Evolutionary conservation across 2,888 invertebrate genomes (phyloP), one percentile per base, ranked within the genome.

Genomic region (Alitta virens): DNA sequence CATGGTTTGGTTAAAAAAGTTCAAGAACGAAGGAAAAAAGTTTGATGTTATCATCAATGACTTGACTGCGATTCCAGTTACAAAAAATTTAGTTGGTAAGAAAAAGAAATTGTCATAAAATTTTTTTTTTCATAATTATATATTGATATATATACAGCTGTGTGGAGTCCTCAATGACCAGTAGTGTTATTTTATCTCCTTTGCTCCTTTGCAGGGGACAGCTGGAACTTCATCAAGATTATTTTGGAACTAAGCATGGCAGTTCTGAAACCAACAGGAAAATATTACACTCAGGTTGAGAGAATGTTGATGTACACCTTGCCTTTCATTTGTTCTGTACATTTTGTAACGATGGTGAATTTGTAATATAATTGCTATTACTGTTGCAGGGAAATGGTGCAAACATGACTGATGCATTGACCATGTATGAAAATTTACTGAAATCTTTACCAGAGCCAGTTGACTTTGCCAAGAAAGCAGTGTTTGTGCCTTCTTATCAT

Each of bases 11-110:
- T 85, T 96, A 68, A 86, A 86, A 50, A 89, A 91, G 68, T 92
- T 90, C 81, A 88, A 90, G 16, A 63, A 66, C 21, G 69, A 72
- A 12, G 89, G 89, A n/a, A 87, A 87, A 72, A 89, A 89, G 75
- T 94, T 94, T 74, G 95, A 95, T 84, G 94, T 90, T 76, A 89
- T 95, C 33, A 94, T 96, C 78, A 94, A 93, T 1, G 95, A 96
- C 82, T 85, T 96, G 67, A 95, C 95, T 0, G 95, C 95, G 79
- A 91, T 94, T 71, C 94, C 94, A 14, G 91, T 95, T 12, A 69
- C 91, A 16, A 89, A 90, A 23, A 52, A 69, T 52, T 49, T 61
- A 38, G 50, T 59, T 25, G 64, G 63, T 66, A 23, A 51, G 63
- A 2, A 33, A 33, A 33, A 33, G 33, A 33, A 7, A 33, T 33